Evolutionary conservation across 2,888 invertebrate species (phyloP).

Genomic region (Drosophila diplacantha): DNA sequence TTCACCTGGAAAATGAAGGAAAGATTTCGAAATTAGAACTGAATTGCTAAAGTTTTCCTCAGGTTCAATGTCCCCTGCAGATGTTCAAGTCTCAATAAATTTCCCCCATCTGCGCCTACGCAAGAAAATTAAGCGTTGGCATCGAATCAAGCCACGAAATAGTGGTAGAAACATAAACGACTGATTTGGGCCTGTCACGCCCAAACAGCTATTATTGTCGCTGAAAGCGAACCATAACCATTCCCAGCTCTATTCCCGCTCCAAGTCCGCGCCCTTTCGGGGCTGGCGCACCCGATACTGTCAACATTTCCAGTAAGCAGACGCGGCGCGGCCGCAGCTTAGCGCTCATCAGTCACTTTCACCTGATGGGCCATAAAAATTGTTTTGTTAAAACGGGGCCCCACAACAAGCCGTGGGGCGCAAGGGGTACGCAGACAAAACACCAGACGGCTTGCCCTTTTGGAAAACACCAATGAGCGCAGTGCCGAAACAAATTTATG

Average conservation of each 20-base stretch:
- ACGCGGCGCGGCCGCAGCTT: constrained; percentile 45
- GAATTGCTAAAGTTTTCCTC: neutral
- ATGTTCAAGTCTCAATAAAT: constrained; percentile 21
- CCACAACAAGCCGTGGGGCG: neutral
- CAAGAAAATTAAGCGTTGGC: constrained; percentile 64
- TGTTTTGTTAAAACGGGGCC: constrained; percentile 42
- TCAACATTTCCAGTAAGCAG: constrained; percentile 54
- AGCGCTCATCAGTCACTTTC: constrained; percentile 68
- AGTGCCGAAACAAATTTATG: constrained; percentile 47
- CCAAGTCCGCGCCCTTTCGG: constrained; percentile 59
- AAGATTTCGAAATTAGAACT: neutral
- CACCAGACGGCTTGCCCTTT: constrained; percentile 45
- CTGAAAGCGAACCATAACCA: constrained; percentile 60
- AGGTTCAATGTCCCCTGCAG: constrained; percentile 52
- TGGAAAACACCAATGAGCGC: constrained; percentile 56
- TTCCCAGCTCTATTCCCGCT: constrained; percentile 17
- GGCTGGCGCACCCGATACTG: constrained; percentile 65
- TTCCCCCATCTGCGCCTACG: constrained; percentile 30
- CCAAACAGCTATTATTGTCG: constrained; percentile 46
- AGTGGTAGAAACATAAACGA: constrained; percentile 48
- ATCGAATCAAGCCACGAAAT: constrained; percentile 39
- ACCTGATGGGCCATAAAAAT: constrained; percentile 63
- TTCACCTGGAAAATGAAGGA: constrained; percentile 81
- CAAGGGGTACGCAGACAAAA: constrained; percentile 6
- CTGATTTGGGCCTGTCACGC: constrained; percentile 47